These are phyloP conservation scores for Poecilia gillii DNA, from an alignment of 2,797 vertebrate genomes.

Conservation along the genomic window DNA sequence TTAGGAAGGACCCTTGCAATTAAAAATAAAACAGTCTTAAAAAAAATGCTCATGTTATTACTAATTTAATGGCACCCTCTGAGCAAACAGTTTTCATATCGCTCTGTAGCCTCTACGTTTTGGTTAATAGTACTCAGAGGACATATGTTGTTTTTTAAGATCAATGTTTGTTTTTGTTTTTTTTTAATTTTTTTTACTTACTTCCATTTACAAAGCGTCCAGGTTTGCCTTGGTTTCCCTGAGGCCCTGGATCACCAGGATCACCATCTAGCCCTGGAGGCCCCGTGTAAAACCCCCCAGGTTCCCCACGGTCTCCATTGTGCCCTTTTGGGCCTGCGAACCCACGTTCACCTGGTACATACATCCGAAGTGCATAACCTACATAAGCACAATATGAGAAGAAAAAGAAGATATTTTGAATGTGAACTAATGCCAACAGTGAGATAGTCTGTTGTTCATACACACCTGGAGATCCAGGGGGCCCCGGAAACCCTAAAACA, in stretches of 20 bases:
- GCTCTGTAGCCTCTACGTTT: neutral
- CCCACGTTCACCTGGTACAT: constrained; percentile 35
- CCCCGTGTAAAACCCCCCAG: constrained; percentile 26
- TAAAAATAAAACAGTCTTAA: too few species aligned
- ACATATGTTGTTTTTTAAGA: neutral
- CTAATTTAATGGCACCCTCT: neutral
- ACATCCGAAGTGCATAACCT: constrained; percentile 38
- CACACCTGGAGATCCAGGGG: constrained; percentile 63
- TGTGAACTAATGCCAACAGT: neutral
- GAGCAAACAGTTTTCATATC: neutral
- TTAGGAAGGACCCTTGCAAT: too few species aligned
- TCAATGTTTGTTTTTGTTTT: neutral
- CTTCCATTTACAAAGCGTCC: constrained; percentile 61
- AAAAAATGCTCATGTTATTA: too few species aligned
- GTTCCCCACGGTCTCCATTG: constrained; percentile 68
- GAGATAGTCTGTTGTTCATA: neutral
- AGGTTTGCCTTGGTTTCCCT: constrained; percentile 57
- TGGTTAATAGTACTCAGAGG: neutral
- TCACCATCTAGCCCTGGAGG: constrained; percentile 57
- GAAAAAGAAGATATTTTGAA: neutral
- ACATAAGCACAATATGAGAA: constrained; percentile 4
- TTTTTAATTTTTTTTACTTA: constrained; percentile 31
- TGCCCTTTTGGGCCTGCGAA: constrained; percentile 50
- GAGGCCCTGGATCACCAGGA: constrained; percentile 53
- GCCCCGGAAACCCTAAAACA: constrained; percentile 58